Evolutionary conservation across 2,888 invertebrate genomes (phyloP).

Genomic region (Antheraea yamamai): DNA sequence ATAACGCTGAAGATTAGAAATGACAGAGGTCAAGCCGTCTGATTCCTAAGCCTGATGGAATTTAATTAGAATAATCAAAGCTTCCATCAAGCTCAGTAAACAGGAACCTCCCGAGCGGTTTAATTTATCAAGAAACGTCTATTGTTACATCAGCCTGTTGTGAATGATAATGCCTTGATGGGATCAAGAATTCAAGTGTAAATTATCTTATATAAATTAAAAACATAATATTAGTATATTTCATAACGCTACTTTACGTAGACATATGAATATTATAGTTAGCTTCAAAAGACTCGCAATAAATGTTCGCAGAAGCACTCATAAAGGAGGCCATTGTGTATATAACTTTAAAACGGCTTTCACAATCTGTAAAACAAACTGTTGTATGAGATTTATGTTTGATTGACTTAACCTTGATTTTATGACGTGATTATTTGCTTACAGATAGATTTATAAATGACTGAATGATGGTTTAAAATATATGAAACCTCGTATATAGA

Average conservation of each 20-base stretch:
- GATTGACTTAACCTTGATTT: background rate
- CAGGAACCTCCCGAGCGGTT: constrained; percentile 46
- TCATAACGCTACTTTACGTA: background rate
- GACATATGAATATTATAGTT: background rate
- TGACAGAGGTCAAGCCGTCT: constrained; percentile 17
- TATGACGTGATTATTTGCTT: background rate
- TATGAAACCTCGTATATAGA: no score
- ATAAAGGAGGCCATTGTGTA: background rate
- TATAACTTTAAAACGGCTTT: background rate
- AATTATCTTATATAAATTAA: background rate
- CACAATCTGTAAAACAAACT: background rate
- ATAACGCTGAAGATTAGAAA: constrained; percentile 8
- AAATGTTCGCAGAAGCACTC: background rate
- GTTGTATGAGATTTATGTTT: background rate
- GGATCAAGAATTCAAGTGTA: constrained; percentile 10
- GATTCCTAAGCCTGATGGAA: constrained; percentile 42
- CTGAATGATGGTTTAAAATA: background rate
- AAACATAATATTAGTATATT: background rate
- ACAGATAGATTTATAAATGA: background rate
- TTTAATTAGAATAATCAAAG: constrained; percentile 61
- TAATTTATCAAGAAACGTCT: constrained; percentile 47
- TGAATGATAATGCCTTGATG: constrained; percentile 19
- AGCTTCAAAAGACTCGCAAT: background rate
- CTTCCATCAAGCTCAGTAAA: constrained; percentile 53
- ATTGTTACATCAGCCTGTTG: constrained; percentile 33